Base-by-base conservation (phyloP, 2,888 invertebrate genomes). In the Euproctis similis region DNA sequence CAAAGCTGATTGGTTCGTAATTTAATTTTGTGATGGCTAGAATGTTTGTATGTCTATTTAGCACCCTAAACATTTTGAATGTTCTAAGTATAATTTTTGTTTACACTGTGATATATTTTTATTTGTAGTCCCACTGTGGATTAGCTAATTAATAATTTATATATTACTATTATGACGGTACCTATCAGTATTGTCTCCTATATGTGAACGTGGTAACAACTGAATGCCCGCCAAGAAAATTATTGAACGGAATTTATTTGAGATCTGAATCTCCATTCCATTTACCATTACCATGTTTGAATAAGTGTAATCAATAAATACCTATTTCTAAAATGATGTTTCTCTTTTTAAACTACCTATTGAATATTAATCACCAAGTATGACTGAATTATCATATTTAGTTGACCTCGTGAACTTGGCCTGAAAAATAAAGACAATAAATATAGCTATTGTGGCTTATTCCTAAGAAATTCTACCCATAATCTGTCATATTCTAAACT, bases 51-150 rank as follows among this genome's bases (percentile, higher is more conserved):
- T 31, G 34, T 51, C 24, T 34, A 25, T 36, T 34, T 44, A 42
- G 38, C 44, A 48, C 48, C 45, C 46, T 40, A 16, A 46, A 41
- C 47, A 48, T 46, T 29, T 30, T 48, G 35, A 48, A 42, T 49
- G 48, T 49, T 42, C 38, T 50, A 43, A 57, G 45, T 52, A 53
- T 62, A 46, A 64, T 64, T 66, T 64, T 66, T 67, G 60, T 75
- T 76, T 40, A 60, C 64, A 72, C 81, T 81, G 81, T 82, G 82
- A 81, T 81, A 81, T 69, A 69, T 74, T 69, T 73, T 60, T 61
- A 57, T 57, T 52, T 69, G 64, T 69, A 62, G 59, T 69, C 66
- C 61, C 63, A 59, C 53, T 66, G 75, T 71, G 72, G 71, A 69
- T 76, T 72, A 62, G 65, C 65, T 63, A 53, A 60, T 52, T n/a